Conservation (phyloP, 64 coral and sea anemone species). For the Exaiptasia diaphana region DNA sequence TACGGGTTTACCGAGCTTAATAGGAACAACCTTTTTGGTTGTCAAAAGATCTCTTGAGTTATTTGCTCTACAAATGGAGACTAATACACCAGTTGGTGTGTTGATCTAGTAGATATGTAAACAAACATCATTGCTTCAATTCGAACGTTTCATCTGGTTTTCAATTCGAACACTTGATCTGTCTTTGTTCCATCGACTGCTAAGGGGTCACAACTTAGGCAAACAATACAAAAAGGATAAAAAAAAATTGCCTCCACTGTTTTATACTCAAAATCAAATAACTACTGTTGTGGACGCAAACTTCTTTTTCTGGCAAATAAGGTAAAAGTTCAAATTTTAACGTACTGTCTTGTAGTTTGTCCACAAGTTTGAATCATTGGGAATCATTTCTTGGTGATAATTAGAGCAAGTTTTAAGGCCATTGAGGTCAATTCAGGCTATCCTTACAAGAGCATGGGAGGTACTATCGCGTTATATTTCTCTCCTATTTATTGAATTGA, state of each 20-base stretch:
- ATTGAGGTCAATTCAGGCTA: not conserved
- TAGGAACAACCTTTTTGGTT: not conserved
- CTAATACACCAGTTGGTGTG: not conserved
- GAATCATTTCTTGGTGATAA: not conserved
- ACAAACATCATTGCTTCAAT: too few relatives aligned
- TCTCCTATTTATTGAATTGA: not conserved
- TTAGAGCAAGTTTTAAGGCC: not conserved
- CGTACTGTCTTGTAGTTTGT: not conserved
- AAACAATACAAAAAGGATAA: not conserved
- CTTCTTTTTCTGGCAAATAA: too few relatives aligned
- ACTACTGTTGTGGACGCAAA: not conserved
- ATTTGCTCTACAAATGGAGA: slow-evolving; percentile 22
- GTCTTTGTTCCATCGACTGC: not conserved
- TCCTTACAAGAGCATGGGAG: not conserved
- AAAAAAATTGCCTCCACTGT: not conserved
- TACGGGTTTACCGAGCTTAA: not conserved
- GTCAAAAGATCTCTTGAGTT: slow-evolving; percentile 1
- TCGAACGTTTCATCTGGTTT: not conserved
- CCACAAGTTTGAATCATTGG: not conserved
- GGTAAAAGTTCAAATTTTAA: too few relatives aligned
- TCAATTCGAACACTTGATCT: not conserved
- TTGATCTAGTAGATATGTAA: slow-evolving; percentile 2
- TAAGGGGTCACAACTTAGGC: not conserved
- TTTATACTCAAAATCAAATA: not conserved
- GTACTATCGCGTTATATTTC: not conserved